Percentiles rank a stretch among this genome's conserved stretches.
phyloP scores from a whole-genome alignment of 2,888 invertebrate genomes.

The Hydriomena furcata region DNA sequence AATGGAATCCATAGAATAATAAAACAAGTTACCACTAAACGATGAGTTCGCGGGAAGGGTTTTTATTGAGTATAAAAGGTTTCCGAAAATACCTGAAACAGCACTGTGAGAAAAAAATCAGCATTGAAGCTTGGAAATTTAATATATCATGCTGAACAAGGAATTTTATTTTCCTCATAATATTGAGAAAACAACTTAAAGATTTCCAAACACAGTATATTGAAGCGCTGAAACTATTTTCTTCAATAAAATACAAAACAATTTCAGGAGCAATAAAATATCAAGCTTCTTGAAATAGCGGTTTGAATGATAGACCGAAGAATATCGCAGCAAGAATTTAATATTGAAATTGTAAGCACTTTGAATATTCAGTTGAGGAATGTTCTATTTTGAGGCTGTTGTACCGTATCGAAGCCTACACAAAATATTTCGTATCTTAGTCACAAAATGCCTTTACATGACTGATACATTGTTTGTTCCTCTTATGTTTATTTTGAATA shows the following conservation, averaged over 20 bases:
- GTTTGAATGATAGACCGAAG: conserved; percentile 43
- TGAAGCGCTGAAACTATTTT: conserved; percentile 4
- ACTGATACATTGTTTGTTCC: too few species aligned
- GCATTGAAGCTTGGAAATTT: too few species aligned
- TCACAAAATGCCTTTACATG: too few species aligned
- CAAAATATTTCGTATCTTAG: background rate
- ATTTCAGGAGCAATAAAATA: conserved; percentile 30
- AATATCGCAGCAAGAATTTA: conserved; percentile 66
- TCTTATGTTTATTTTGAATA: too few species aligned
- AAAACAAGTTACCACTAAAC: background rate
- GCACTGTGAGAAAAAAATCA: background rate
- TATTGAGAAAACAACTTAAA: conserved; percentile 1
- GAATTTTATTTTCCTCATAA: too few species aligned
- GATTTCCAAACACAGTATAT: background rate
- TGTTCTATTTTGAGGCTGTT: conserved; percentile 38
- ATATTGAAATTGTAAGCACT: conserved; percentile 64
- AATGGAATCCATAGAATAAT: too few species aligned
- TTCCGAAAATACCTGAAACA: too few species aligned
- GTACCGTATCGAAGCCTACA: conserved; percentile 8
- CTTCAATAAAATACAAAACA: conserved; percentile 14
- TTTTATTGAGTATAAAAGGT: too few species aligned
- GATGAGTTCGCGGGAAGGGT: background rate
- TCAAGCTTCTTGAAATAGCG: conserved; percentile 36
- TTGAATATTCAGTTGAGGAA: conserved; percentile 63
- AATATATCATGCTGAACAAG: too few species aligned